Percentiles rank a stretch among this genome's conserved stretches.
Conservation (phyloP, 2,888 invertebrate species). For the Noctua comes region DNA sequence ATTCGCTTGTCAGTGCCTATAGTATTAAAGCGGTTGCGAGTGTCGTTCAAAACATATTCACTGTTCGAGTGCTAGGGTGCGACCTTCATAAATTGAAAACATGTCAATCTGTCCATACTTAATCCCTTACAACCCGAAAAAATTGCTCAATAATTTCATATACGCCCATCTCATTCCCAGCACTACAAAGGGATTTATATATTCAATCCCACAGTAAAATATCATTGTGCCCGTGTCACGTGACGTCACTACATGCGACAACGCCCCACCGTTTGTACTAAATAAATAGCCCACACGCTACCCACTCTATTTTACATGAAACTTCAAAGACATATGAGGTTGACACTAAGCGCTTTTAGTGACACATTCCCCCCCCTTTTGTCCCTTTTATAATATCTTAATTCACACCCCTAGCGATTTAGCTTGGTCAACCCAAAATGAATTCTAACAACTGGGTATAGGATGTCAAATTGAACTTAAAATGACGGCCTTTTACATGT, state of each 20-base stretch:
- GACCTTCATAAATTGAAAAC: not conserved
- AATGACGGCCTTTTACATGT: conserved; percentile 77
- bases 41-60: not conserved
- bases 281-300: conserved; percentile 76
- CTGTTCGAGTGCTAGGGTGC: not conserved
- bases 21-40: not conserved
- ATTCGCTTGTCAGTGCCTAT: not conserved
- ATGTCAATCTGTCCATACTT: not conserved
- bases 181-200: conserved; percentile 61
- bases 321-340: conserved; percentile 86
- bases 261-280: conserved; percentile 71
- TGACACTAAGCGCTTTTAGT: conserved; percentile 88
- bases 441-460: conserved; percentile 59
- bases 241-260: conserved; percentile 66
- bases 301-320: conserved; percentile 74
- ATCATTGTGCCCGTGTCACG: conserved; percentile 54
- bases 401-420: conserved; percentile 87
- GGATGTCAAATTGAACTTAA: conserved; percentile 59
- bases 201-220: conserved; percentile 47
- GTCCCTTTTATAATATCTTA: conserved; percentile 86
- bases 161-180: conserved; percentile 37
- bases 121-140: not conserved
- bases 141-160: conserved; percentile 16
- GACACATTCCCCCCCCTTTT: conserved; percentile 84
- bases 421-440: conserved; percentile 52